phyloP scores from a whole-genome alignment of 2,797 vertebrate genomes.

The Pangasius macronema region DNA sequence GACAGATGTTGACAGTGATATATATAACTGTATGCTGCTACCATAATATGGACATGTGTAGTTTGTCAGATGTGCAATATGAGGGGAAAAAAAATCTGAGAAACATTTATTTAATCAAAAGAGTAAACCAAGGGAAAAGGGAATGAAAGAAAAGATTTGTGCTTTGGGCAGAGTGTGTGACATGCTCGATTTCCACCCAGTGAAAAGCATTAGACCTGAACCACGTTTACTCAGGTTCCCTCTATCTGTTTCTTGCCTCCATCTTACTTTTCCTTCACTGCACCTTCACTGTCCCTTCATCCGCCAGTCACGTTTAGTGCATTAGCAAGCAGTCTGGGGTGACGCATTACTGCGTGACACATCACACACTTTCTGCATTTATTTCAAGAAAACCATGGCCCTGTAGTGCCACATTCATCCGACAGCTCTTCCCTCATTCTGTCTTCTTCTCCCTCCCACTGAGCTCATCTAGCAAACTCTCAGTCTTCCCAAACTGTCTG shows the following conservation, averaged over 20 bases:
- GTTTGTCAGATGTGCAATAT: background rate
- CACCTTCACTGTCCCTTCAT: slow-evolving; percentile 54
- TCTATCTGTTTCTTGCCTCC: slow-evolving; percentile 11
- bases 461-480: slow-evolving; percentile 58
- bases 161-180: slow-evolving; percentile 28
- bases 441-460: slow-evolving; percentile 45
- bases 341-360: slow-evolving; percentile 53
- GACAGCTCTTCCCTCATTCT: slow-evolving; percentile 50
- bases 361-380: slow-evolving; percentile 54
- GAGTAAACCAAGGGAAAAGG: slow-evolving; percentile 1
- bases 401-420: slow-evolving; percentile 43
- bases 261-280: slow-evolving; percentile 27
- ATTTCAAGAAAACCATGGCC: slow-evolving; percentile 49
- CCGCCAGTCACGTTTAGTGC: slow-evolving; percentile 51
- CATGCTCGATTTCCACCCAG: slow-evolving; percentile 44
- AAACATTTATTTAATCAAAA: slow-evolving; percentile 38
- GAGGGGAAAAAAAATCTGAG: background rate
- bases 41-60: slow-evolving; percentile 15
- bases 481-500: slow-evolving; percentile 58
- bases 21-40: background rate
- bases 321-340: slow-evolving; percentile 53
- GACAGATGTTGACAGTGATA: slow-evolving; percentile 34
- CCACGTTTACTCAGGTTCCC: slow-evolving; percentile 36
- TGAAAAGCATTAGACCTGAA: slow-evolving; percentile 51
- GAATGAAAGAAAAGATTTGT: slow-evolving; percentile 16